Base-by-base conservation (phyloP, 2,113 vertebrate genomes). In the Protomyctophum bolini region DNA sequence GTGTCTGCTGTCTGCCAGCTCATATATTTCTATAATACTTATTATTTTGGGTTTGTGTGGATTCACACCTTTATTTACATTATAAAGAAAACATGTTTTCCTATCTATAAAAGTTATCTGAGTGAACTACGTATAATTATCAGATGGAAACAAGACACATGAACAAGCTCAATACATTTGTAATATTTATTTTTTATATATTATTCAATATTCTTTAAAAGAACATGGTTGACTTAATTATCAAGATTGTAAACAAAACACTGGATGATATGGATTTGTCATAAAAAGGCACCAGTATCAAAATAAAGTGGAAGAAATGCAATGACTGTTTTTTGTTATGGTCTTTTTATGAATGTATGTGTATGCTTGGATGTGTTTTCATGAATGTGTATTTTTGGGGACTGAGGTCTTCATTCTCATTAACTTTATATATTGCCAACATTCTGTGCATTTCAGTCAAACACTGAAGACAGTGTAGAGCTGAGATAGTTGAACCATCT, bases 261-360 rank as follows among this genome's bases (percentile, higher is more conserved):
- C 21, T 55, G 62, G 60, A 67, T 77, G 48, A 72, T 3, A 50
- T 73, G 52, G 66, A 76, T 71, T 72, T 56, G 58, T 56, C 29
- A 41, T 61, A 77, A 90, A 64, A 91, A 87, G 55, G 70, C 2
- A 64, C 63, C 64, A 51, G 80, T 85, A 88, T 87, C 71, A 88
- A 84, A 89, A 84, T 76, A 72, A 87, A 82, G 46, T 54, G 59
- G 50, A 46, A 52, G 10, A 66, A 62, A 12, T 65, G 21, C 41
- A 41, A 59, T 62, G 2, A 57, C 6, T 28, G 8, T 45, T 75
- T 74, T 71, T 62, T 72, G 58, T 56, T 72, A 47, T 15, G 15
- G 51, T 15, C 3, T 50, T 55, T 29, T 15, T 33, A 7, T 60
- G 45, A 28, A 50, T 46, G 9, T 62, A 9, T 14, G 7, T 10